Percentiles rank a stretch among this genome's conserved stretches.
phyloP scores from a whole-genome alignment of 2,113 vertebrate species.

The Crotalus horridus region DNA sequence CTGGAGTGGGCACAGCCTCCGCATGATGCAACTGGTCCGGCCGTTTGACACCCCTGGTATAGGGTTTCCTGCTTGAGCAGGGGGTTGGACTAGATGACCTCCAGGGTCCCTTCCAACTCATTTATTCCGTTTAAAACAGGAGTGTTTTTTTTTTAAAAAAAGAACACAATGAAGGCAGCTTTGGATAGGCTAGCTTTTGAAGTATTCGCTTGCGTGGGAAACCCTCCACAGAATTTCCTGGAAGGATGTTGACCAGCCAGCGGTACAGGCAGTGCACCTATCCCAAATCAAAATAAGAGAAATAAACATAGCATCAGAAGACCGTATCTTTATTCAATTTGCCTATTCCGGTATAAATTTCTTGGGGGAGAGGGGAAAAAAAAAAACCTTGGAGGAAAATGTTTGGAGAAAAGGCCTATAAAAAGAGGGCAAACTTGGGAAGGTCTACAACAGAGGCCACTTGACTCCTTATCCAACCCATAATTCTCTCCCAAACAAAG shows the following conservation, averaged over 20 bases:
- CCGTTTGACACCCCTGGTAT: too few relatives aligned
- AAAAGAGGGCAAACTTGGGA: background rate
- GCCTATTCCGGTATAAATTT: constrained; percentile 35
- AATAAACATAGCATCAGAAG: background rate
- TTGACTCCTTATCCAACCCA: background rate
- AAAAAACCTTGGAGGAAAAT: constrained; percentile 27
- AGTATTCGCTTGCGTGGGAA: background rate
- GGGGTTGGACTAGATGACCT: background rate
- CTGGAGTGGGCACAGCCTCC: too few relatives aligned
- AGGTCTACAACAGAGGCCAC: background rate
- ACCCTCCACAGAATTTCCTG: background rate
- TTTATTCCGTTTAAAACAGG: background rate
- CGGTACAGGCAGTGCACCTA: background rate
- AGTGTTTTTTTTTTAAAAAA: background rate
- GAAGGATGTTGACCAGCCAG: background rate
- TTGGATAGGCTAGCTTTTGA: rapidly evolving
- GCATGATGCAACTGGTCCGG: too few relatives aligned
- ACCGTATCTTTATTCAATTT: constrained; percentile 30
- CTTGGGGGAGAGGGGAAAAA: background rate
- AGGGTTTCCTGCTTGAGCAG: too few relatives aligned
- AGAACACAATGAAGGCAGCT: background rate
- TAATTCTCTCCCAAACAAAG: background rate
- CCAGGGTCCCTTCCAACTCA: background rate
- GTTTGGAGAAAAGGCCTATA: background rate
- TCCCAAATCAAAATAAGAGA: background rate